phyloP scores from a whole-genome alignment of 2,888 invertebrate species.

The Meta bourneti region DNA sequence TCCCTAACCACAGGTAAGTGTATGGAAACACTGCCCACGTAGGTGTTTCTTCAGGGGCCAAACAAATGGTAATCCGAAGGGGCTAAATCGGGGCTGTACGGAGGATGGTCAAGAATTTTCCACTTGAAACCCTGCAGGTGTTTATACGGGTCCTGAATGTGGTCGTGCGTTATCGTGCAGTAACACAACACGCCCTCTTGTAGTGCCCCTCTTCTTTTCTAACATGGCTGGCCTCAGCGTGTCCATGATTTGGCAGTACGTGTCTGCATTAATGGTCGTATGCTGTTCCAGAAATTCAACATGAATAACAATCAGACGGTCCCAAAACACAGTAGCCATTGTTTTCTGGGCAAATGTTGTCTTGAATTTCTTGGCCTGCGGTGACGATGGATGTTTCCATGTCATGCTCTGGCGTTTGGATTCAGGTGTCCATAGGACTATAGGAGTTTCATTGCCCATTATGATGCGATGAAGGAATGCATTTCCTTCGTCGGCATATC shows the following conservation, averaged over 20 bases:
- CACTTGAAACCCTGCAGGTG: too few species aligned
- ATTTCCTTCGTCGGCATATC: slow-evolving; percentile 2
- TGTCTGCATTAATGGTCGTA: slow-evolving; percentile 10
- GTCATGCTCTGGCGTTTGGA: neutral
- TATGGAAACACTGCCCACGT: too few species aligned
- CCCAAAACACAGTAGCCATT: slow-evolving; percentile 22
- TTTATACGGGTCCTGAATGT: too few species aligned
- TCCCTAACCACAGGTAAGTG: too few species aligned
- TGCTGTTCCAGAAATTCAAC: slow-evolving; percentile 8
- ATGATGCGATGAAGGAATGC: slow-evolving; percentile 2
- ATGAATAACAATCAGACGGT: neutral
- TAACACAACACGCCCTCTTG: neutral
- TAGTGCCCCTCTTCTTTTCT: slow-evolving; percentile 18
- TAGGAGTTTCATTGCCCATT: neutral
- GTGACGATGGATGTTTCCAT: slow-evolving; percentile 1
- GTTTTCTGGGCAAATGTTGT: slow-evolving; percentile 9
- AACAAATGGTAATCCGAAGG: too few species aligned
- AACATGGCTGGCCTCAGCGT: neutral
- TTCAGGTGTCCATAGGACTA: too few species aligned
- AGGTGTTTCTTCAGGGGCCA: too few species aligned
- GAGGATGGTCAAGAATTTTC: too few species aligned
- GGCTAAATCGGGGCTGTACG: too few species aligned
- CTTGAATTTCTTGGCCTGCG: slow-evolving; percentile 2
- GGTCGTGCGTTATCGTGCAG: neutral
- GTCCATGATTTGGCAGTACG: slow-evolving; percentile 4